phyloP scores from a whole-genome alignment of 1,140 invertebrate species.

The Bombus polaris region DNA sequence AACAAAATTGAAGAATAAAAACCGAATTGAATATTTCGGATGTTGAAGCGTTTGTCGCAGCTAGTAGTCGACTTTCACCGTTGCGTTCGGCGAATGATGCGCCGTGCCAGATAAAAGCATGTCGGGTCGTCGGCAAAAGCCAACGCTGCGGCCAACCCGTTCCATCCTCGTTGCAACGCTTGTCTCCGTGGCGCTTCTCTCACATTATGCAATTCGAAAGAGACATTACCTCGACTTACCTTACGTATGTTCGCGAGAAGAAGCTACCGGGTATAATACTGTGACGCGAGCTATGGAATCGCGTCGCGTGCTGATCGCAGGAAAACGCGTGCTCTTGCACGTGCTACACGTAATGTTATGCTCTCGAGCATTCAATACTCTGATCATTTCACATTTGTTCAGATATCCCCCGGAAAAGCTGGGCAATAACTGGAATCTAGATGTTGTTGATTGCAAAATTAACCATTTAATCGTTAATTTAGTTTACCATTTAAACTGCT shows the following conservation, averaged over 20 bases:
- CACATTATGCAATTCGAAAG: slow-evolving; percentile 69
- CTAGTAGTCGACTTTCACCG: slow-evolving; percentile 76
- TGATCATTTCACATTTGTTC: no score
- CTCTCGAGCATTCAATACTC: no score
- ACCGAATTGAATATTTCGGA: slow-evolving; percentile 29
- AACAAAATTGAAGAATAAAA: no score
- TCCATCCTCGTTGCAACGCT: background rate
- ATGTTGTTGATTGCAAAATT: no score
- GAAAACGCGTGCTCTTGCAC: background rate
- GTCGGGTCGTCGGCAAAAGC: slow-evolving; percentile 32
- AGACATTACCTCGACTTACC: slow-evolving; percentile 68
- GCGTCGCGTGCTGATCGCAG: slow-evolving; percentile 21
- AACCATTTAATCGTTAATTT: no score
- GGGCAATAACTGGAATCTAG: no score
- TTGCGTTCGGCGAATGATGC: slow-evolving; percentile 57
- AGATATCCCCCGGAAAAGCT: no score
- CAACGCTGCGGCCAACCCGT: background rate
- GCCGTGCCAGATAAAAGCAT: slow-evolving; percentile 66
- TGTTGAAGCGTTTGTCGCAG: slow-evolving; percentile 49
- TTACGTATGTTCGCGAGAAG: background rate
- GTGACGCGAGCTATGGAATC: slow-evolving; percentile 18
- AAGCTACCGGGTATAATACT: slow-evolving; percentile 12
- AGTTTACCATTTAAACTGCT: no score
- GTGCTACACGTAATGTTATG: slow-evolving; percentile 11
- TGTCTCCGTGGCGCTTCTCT: slow-evolving; percentile 42